A percentile compares a stretch with the other conserved stretches of the same genome.
phyloP scores from a whole-genome alignment of 2,113 vertebrate species.

The Forbesichthys papilliferus region DNA sequence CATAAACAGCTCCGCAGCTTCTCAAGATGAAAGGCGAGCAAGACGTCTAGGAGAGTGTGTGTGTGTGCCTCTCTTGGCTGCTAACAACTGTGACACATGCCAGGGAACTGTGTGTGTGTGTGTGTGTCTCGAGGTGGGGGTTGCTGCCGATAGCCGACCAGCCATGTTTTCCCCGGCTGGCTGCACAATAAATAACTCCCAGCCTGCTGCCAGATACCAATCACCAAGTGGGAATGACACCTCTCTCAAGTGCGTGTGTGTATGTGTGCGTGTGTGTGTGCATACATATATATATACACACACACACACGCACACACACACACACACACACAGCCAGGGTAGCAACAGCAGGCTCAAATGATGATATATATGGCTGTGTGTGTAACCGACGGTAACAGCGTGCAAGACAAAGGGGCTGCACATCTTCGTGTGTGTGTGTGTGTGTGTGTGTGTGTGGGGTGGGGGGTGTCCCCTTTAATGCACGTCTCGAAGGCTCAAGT shows the following conservation, averaged over 20 bases:
- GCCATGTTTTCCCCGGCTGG: slow-evolving; percentile 45
- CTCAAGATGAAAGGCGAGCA: slow-evolving; percentile 39
- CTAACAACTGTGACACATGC: slow-evolving; percentile 43
- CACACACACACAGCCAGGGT: background rate
- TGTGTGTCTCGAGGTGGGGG: slow-evolving; percentile 18
- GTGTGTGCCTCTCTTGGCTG: slow-evolving; percentile 33
- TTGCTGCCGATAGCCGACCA: slow-evolving; percentile 45
- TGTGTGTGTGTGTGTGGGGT: background rate
- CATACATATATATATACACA: too few species aligned
- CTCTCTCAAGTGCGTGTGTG: slow-evolving; percentile 28
- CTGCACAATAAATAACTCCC: slow-evolving; percentile 51
- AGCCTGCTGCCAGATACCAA: slow-evolving; percentile 41
- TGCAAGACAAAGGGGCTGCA: too few species aligned
- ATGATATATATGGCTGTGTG: background rate
- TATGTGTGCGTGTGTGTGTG: background rate
- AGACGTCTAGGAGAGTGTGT: background rate
- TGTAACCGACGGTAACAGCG: background rate
- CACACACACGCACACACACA: too few species aligned
- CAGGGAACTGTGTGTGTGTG: slow-evolving; percentile 45
- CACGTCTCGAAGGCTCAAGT: background rate
- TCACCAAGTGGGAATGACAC: slow-evolving; percentile 34
- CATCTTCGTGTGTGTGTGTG: too few species aligned
- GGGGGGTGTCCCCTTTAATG: background rate
- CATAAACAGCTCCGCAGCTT: slow-evolving; percentile 47
- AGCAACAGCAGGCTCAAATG: slow-evolving; percentile 13